These are phyloP conservation scores for Epicampocera succincta DNA, from an alignment of 2,888 invertebrate species.

Conservation along the genomic window DNA sequence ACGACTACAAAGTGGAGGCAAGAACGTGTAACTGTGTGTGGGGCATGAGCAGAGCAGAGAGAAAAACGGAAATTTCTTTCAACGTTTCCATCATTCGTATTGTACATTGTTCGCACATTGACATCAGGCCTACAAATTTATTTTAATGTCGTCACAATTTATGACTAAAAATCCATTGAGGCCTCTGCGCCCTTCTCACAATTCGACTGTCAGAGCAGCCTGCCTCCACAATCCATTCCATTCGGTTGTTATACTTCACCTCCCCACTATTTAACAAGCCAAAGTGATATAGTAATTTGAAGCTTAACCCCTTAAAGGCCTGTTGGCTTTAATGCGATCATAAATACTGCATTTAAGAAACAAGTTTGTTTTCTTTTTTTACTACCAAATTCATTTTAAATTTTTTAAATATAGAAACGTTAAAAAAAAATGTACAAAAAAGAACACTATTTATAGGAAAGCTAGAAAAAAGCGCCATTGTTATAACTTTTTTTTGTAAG, in stretches of 20 bases:
- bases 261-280: conserved; percentile 23
- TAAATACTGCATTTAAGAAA: no score
- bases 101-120: conserved; percentile 68
- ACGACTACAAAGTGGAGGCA: conserved; percentile 37
- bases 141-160: conserved; percentile 70
- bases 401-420: no score
- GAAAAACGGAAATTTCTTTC: conserved; percentile 65
- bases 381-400: no score
- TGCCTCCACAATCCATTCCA: conserved; percentile 50
- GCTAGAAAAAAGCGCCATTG: no score
- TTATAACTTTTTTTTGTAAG: no score
- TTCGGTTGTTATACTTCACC: conserved; percentile 32
- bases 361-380: no score
- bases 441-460: no score
- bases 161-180: conserved; percentile 58
- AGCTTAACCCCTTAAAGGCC: conserved; percentile 41
- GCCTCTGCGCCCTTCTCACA: conserved; percentile 22
- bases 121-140: conserved; percentile 68
- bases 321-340: no score
- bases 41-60: conserved; percentile 12
- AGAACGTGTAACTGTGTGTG: conserved; percentile 47
- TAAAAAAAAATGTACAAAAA: no score
- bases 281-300: conserved; percentile 14
- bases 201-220: conserved; percentile 6
- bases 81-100: conserved; percentile 66